Conservation (phyloP, 2,797 vertebrate species). For the Agapornis canus region DNA sequence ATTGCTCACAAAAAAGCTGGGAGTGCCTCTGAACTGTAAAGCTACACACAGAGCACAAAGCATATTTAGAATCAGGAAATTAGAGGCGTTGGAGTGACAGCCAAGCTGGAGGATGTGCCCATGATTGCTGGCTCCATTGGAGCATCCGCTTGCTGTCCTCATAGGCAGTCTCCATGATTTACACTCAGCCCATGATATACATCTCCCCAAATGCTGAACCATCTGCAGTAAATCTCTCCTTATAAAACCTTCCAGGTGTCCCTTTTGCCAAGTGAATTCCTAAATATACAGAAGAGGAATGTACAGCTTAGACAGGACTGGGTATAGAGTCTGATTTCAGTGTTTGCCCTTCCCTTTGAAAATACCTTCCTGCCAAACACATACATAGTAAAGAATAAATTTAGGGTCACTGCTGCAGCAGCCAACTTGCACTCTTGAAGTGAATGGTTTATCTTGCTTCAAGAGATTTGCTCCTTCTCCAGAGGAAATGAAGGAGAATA, state of each 20-base stretch:
- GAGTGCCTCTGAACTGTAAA: neutral
- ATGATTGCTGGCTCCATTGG: accelerated
- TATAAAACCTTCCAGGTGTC: neutral
- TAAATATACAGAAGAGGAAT: neutral
- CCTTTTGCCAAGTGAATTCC: neutral
- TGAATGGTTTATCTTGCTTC: neutral
- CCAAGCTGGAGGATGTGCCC: accelerated
- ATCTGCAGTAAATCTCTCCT: neutral
- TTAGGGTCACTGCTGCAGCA: neutral
- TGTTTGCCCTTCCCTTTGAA: neutral
- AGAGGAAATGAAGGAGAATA: neutral
- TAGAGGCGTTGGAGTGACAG: accelerated
- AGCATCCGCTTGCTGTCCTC: neutral
- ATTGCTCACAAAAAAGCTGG: neutral
- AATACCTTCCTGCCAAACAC: neutral
- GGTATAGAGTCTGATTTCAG: neutral
- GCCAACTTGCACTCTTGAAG: neutral
- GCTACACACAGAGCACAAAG: neutral
- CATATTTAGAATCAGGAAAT: neutral
- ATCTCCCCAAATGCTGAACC: neutral
- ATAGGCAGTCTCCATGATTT: accelerated
- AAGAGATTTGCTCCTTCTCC: neutral
- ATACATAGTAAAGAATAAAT: neutral
- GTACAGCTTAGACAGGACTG: neutral
- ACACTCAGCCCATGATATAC: neutral